Percentiles rank a stretch among this genome's conserved stretches.
Evolutionary conservation across 2,797 vertebrate species (phyloP).

Genomic region (Schizothorax lantsangensis): DNA sequence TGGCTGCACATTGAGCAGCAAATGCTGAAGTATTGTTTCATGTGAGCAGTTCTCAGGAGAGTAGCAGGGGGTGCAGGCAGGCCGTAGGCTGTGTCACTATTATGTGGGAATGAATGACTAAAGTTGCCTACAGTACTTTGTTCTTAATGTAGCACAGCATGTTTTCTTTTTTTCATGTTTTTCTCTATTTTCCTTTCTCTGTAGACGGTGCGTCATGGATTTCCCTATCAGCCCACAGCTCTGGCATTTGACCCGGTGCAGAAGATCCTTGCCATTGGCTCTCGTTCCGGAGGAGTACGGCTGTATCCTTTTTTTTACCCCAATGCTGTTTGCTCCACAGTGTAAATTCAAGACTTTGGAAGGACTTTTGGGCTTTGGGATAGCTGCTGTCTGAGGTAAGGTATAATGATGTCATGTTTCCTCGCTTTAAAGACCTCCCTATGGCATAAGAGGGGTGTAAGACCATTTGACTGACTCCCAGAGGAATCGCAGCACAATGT

Average conservation of each 20-base stretch:
- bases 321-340: slow-evolving; percentile 27
- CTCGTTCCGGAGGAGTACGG: slow-evolving; percentile 91
- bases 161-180: neutral
- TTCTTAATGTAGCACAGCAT: neutral
- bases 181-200: slow-evolving; percentile 38
- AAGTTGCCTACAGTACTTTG: neutral
- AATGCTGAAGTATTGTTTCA: neutral
- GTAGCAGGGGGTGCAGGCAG: slow-evolving; percentile 7
- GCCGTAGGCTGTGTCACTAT: slow-evolving; percentile 22
- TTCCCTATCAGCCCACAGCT: slow-evolving; percentile 93
- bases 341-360: slow-evolving; percentile 33
- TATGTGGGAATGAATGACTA: slow-evolving; percentile 8
- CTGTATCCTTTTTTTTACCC: slow-evolving; percentile 92
- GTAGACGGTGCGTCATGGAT: slow-evolving; percentile 97
- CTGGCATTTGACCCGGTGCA: slow-evolving; percentile 98
- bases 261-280: slow-evolving; percentile 95
- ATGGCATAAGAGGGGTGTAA: neutral
- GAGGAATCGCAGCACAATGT: slow-evolving; percentile 28
- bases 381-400: slow-evolving; percentile 68
- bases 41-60: slow-evolving; percentile 5
- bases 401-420: slow-evolving; percentile 65
- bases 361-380: slow-evolving; percentile 47
- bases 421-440: slow-evolving; percentile 39
- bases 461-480: slow-evolving; percentile 41
- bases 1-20: slow-evolving; percentile 5